Conservation (phyloP, 2,888 invertebrate genomes). For the Camponotus fellah region DNA sequence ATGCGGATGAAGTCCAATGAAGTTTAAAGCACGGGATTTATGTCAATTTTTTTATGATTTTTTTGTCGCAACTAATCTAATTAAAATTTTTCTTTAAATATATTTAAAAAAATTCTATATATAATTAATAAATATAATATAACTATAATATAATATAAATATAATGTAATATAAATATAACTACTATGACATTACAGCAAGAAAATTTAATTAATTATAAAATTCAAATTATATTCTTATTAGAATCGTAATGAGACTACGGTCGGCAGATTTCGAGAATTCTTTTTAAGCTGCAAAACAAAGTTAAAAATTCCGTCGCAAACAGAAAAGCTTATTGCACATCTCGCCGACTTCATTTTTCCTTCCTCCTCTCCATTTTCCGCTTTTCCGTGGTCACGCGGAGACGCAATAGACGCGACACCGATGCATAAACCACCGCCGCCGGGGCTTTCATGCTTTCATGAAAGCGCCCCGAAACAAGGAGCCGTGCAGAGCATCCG, state of each 20-base stretch:
- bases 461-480: conserved; percentile 48
- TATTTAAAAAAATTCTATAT: neutral
- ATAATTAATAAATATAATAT: neutral
- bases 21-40: neutral
- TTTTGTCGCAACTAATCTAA: neutral
- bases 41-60: neutral
- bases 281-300: neutral
- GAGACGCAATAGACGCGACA: conserved; percentile 44
- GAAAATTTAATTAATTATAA: neutral
- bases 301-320: neutral
- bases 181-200: neutral
- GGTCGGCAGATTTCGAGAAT: neutral
- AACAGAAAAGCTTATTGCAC: conserved; percentile 3
- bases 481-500: conserved; percentile 23
- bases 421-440: conserved; percentile 45
- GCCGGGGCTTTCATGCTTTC: conserved; percentile 38
- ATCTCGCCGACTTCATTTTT: conserved; percentile 9
- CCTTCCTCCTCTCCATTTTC: conserved; percentile 21
- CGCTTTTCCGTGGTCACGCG: conserved; percentile 10
- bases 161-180: no score
- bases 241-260: neutral
- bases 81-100: neutral
- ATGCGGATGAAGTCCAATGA: conserved; percentile 18
- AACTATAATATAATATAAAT: no score
- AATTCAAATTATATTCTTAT: neutral